Base-by-base conservation (phyloP, 1,140 invertebrate genomes). In the Diorhabda carinulata region DNA sequence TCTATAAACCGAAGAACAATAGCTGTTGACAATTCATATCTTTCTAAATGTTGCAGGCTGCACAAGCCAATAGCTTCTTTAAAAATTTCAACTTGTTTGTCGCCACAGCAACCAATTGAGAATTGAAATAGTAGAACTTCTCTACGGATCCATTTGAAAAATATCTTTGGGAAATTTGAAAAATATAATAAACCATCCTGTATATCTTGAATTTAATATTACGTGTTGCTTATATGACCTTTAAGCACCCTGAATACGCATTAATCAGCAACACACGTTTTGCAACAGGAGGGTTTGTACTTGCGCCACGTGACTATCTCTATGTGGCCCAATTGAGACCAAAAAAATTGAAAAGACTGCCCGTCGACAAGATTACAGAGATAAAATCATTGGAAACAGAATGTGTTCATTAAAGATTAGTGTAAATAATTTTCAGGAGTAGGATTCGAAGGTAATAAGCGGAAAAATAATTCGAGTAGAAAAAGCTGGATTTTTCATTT, bases 391-490 rank as follows among this genome's bases (percentile, higher is more conserved):
- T n/a, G 47, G 47, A 52, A n/a, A 52, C 6, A 52, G 47, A 52
- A 52, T 52, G 47, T n/a, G n/a, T 52, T 52, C 47, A n/a, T 52
- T 52, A 52, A 52, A 52, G 47, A n/a, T 52, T 52, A 52, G n/a
- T 52, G 47, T 52, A 52, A 52, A 52, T 52, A 52, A 52, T 52
- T 52, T n/a, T 52, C 47, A 52, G n/a, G n/a, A 52, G 47, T 52
- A n/a, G 47, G 47, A 8, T 52, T 52, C 6, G 47, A 25, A 52
- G 47, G 6, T 52, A 52, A 52, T n/a, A 52, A 8, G 47, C 47
- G 47, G 47, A 52, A 52, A 52, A 52, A 52, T 52, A 52, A 52
- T 6, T 52, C 6, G 6, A 52, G 47, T 52, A n/a, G 47, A 52
- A 52, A n/a, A 52, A 8, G 47, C n/a, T 52, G 25, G 25, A 25